These are phyloP conservation scores for Nerophis lumbriciformis DNA, from an alignment of 2,113 vertebrate species.

Conservation along the genomic window DNA sequence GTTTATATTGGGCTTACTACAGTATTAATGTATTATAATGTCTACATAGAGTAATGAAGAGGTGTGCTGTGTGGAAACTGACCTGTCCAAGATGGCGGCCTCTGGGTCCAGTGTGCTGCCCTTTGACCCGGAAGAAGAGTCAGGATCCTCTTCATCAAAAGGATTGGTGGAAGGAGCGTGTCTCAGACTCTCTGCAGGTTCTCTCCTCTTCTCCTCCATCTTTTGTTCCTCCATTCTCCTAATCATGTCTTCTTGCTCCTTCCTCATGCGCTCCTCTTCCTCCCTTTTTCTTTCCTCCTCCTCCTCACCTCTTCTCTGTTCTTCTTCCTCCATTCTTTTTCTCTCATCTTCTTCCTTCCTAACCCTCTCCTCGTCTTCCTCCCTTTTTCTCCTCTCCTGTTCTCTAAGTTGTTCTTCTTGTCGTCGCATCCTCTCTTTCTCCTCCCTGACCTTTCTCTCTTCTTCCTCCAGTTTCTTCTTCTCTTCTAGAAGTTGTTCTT, in stretches of 20 bases:
- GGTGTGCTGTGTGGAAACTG: constrained; percentile 36
- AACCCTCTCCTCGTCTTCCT: background rate
- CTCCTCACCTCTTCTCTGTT: background rate
- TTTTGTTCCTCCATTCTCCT: constrained; percentile 1
- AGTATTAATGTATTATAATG: too few relatives aligned
- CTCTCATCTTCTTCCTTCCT: constrained; percentile 7
- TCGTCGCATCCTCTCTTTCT: background rate
- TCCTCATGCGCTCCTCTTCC: constrained; percentile 3
- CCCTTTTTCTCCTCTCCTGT: background rate
- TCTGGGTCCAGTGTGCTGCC: constrained; percentile 27
- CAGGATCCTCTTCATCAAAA: constrained; percentile 37
- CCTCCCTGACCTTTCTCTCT: background rate
- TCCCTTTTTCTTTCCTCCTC: too few relatives aligned
- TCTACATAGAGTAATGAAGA: too few relatives aligned
- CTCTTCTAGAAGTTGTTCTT: background rate
- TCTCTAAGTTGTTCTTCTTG: background rate
- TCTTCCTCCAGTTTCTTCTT: constrained; percentile 3
- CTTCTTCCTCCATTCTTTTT: constrained; percentile 14
- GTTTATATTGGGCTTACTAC: too few relatives aligned
- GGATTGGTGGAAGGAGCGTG: constrained; percentile 17
- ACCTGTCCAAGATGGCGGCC: constrained; percentile 74
- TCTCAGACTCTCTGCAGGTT: background rate
- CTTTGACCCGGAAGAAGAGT: constrained; percentile 47
- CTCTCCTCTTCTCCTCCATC: constrained; percentile 1
- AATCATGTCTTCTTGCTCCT: constrained; percentile 10